These are phyloP conservation scores for Gorsachius goisagi DNA, from an alignment of 2,113 vertebrate species.

Conservation along the genomic window DNA sequence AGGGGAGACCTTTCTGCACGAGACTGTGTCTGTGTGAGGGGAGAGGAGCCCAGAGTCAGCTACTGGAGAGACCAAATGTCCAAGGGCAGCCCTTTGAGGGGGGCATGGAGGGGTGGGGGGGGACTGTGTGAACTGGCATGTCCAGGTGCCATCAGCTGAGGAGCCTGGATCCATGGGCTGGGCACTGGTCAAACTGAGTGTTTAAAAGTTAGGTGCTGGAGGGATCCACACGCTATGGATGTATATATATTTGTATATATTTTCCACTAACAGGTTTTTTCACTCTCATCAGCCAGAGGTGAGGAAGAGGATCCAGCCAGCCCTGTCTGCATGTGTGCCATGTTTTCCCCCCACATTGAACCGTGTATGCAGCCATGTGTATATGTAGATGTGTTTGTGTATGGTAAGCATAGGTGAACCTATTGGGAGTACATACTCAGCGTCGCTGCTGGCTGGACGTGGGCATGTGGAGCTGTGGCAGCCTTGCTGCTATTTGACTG, in stretches of 20 bases:
- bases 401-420: accelerated
- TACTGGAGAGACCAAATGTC: neutral
- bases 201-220: neutral
- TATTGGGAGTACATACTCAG: neutral
- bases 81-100: neutral
- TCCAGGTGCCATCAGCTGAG: neutral
- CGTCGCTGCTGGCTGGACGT: accelerated
- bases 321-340: neutral
- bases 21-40: neutral
- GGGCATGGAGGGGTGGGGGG: neutral
- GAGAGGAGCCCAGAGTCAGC: neutral
- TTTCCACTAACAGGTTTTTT: neutral
- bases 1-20: neutral
- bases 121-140: neutral
- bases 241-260: accelerated
- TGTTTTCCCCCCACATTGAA: neutral
- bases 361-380: neutral
- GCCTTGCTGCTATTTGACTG: neutral
- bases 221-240: neutral
- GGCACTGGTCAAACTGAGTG: neutral
- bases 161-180: neutral
- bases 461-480: neutral
- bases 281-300: neutral
- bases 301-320: neutral
- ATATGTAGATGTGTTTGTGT: accelerated